Base-by-base conservation (phyloP, 2,888 invertebrate genomes). In the Drosophila affinis region DNA sequence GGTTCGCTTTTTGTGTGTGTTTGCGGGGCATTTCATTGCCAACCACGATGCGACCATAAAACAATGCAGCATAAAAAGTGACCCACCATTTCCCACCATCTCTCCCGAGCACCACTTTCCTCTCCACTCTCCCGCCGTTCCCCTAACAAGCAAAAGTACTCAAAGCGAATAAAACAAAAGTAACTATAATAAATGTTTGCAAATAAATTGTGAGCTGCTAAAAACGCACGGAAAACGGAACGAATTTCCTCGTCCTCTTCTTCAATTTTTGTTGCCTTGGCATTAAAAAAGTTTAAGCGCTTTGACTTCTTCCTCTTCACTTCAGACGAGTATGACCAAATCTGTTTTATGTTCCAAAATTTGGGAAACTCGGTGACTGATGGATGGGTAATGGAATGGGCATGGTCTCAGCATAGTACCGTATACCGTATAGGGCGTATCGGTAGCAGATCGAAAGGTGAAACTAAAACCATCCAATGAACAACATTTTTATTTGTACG, bases 131-230 rank as follows among this genome's bases (percentile, higher is more conserved):
- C n/a, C 45, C 24, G 6, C n/a, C 21, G 21, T 27, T 14, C 34
- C 49, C 27, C 53, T 39, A 72, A 70, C 79, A 77, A 73, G 85
- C 75, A 81, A 81, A 81, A 83, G 83, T 87, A 83, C 83, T 83
- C 76, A 69, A 71, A 68, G 76, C 69, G 69, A 71, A 81, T 88
- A 87, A 87, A 83, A 83, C 87, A 87, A 83, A 83, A 83, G 83
- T 83, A 85, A 85, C 89, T 86, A 87, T 87, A 89, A 85, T 85
- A 85, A 85, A 85, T 85, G 85, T 87, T 86, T 72, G 88, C 85
- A 85, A 85, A 85, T 85, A 85, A 85, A 85, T 85, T 85, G 61
- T 76, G 77, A 87, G 86, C 85, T 87, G 79, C 75, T 75, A 81
- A 65, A 63, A 73, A 64, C 65, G 65, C 67, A 54, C 29, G 34